Evolutionary conservation across 2,888 invertebrate genomes (phyloP).

Genomic region (Uropetala carovei): DNA sequence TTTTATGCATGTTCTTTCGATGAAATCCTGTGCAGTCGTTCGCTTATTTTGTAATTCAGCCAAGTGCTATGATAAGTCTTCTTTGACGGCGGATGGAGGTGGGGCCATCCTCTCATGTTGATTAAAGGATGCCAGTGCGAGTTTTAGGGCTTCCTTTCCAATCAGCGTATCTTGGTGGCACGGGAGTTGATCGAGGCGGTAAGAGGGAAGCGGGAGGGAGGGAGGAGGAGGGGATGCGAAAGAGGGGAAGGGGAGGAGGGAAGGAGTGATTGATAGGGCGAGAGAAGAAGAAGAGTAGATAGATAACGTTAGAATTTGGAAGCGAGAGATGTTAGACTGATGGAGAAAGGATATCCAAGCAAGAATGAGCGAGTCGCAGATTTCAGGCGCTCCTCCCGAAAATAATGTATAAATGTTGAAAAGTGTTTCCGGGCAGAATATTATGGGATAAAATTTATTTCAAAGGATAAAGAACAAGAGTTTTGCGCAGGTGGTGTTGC

Average conservation of each 20-base stretch:
- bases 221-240: not conserved
- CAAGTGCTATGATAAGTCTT: conserved; percentile 54
- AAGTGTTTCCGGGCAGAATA: not conserved
- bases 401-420: not conserved
- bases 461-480: conserved; percentile 11
- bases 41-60: conserved; percentile 45
- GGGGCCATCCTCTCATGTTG: not conserved
- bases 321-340: not conserved
- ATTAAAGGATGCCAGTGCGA: conserved; percentile 34
- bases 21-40: not conserved
- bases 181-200: conserved; percentile 3
- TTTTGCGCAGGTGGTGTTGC: not conserved
- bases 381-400: not conserved
- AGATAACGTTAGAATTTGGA: not conserved
- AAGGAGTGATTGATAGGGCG: not conserved
- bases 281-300: not conserved
- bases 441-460: conserved; percentile 15
- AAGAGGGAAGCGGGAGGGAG: not conserved
- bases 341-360: not conserved
- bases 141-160: conserved; percentile 45
- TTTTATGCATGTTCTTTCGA: not conserved
- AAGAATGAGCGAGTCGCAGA: not conserved
- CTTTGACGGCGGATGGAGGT: not conserved
- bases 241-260: not conserved
- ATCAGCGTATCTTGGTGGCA: conserved; percentile 12